Base-by-base conservation (phyloP, 37 sponge, comb jelly and placozoan species). In the Mnemiopsis leidyi region DNA sequence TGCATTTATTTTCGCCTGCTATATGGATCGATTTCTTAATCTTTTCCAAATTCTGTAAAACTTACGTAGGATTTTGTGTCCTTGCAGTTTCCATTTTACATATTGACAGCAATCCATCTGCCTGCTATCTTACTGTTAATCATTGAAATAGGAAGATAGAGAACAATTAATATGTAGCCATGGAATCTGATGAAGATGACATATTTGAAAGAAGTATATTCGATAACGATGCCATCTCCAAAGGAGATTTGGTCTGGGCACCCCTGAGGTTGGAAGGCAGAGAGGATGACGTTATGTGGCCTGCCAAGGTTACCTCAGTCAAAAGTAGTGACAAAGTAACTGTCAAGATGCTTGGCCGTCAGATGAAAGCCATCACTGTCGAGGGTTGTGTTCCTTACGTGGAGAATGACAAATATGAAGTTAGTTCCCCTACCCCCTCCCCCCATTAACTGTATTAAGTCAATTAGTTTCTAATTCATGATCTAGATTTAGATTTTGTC, bases 201-300 rank as follows among this genome's bases (percentile, higher is more conserved):
- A 77, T 77, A 31, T 77, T 77, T 31, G 32, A 77, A 31, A 16
- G 18, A 18, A 77, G 79, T 77, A 36, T 32, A 77, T 77, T 77
- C 32, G 79, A 26, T 0, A 32, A 77, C 33, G 79, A 77, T 16
- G 36, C 32, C 7, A 77, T 77, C 35, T 34, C 9, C 79, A 77
- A 77, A 77, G 90, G 90, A 21, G 90, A 85, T 37, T 40, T 85
- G 61, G 90, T 85, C 3, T 85, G 90, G 90, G 90, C 90, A 25
- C 40, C 90, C 2, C 40, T 40, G 26, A 23, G 0, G 26, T 1
- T 13, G 33, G 35, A 77, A 7, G 61, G 13, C 13, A 48, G 13
- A 18, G 30, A 18, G 1, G 25, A 1, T 3, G 39, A 38, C 25
- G 61, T 25, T n/a, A 85, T 85, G 90, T 85, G 90, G 90, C 90